These are phyloP conservation scores for Camponotus vicinus DNA, from an alignment of 1,140 invertebrate genomes.

Conservation along the genomic window DNA sequence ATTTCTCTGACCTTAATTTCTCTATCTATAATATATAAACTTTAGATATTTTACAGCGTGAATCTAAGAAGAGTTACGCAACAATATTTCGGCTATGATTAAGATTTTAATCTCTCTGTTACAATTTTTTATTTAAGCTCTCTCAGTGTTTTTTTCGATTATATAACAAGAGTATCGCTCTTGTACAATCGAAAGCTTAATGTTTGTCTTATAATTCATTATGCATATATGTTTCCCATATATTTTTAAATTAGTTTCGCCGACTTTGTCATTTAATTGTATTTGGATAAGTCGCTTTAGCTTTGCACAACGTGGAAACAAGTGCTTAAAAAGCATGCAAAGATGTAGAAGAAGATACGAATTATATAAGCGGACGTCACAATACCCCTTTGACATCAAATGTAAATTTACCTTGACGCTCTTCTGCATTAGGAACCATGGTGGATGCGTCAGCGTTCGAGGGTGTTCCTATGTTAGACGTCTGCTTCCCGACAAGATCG, in stretches of 20 bases:
- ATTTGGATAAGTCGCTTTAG: background rate
- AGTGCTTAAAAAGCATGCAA: background rate
- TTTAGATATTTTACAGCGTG: background rate
- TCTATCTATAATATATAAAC: background rate
- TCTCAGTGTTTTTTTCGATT: background rate
- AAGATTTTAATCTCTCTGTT: background rate
- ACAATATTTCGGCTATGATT: background rate
- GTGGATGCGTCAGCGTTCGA: background rate
- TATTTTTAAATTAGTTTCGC: background rate
- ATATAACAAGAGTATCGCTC: background rate
- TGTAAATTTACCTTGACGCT: slow-evolving; percentile 64
- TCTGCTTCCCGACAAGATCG: slow-evolving; percentile 26
- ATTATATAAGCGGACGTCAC: slow-evolving; percentile 21
- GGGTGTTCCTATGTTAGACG: background rate
- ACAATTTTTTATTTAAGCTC: background rate
- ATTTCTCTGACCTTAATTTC: background rate
- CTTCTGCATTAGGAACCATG: slow-evolving; percentile 66
- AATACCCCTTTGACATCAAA: background rate
- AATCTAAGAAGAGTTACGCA: slow-evolving; percentile 2
- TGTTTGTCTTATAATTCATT: too few relatives aligned
- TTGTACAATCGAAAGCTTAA: background rate
- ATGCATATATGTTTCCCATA: background rate
- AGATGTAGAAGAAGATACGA: background rate
- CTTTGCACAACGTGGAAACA: background rate
- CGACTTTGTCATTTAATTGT: background rate